phyloP scores from a whole-genome alignment of 2,797 vertebrate genomes.

The Glyptemys insculpta region DNA sequence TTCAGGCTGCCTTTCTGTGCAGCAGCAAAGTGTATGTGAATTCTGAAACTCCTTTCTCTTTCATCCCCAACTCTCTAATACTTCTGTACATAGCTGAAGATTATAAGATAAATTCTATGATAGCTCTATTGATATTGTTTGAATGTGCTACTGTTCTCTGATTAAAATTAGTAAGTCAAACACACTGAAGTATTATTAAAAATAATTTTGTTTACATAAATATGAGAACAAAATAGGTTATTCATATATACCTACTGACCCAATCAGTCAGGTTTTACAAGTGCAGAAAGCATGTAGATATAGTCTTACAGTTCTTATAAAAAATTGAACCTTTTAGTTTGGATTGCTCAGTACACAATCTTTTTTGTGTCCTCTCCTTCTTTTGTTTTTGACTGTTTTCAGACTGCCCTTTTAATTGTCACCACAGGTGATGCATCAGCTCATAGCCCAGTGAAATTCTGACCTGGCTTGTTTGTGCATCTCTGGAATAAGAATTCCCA shows the following conservation, averaged over 20 bases:
- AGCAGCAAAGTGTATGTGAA: not conserved
- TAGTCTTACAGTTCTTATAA: conserved; percentile 3
- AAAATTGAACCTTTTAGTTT: conserved; percentile 24
- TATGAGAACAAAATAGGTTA: conserved; percentile 63
- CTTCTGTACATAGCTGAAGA: conserved; percentile 24
- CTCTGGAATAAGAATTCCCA: not conserved
- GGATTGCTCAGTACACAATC: not conserved
- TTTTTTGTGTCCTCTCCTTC: not conserved
- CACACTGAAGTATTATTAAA: conserved; percentile 63
- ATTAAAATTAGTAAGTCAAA: conserved; percentile 55
- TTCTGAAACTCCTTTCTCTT: conserved; percentile 22
- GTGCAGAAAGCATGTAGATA: not conserved
- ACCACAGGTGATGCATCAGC: not conserved
- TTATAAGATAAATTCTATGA: conserved; percentile 37
- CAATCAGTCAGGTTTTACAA: conserved; percentile 58
- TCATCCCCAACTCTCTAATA: not conserved
- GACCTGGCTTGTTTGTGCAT: not conserved
- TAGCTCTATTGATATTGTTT: conserved; percentile 16
- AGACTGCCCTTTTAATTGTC: not conserved
- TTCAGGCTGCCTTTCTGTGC: not conserved
- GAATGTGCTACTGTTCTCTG: not conserved
- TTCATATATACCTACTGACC: conserved; percentile 49
- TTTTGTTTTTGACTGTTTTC: not conserved
- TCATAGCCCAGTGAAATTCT: not conserved
- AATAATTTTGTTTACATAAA: conserved; percentile 71